Evolutionary conservation across 35 echinoderm and acorn worm genomes (phyloP).

Genomic region (Acanthaster planci): DNA sequence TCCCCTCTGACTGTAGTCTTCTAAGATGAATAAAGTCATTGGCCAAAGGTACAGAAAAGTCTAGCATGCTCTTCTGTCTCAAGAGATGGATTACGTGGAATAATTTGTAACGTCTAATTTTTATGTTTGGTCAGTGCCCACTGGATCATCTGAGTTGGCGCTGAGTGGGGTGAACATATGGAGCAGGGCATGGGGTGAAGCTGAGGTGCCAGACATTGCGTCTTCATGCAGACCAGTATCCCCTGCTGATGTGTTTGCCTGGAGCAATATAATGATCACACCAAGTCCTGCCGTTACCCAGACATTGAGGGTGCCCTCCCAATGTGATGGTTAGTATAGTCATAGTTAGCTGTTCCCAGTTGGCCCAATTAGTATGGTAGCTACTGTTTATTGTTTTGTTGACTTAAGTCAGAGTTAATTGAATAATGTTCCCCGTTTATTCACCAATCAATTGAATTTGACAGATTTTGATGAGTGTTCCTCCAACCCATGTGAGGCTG

Average conservation of each 20-base stretch:
- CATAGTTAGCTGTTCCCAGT: no score
- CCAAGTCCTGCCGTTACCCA: background rate
- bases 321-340: background rate
- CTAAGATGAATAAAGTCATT: no score
- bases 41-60: no score
- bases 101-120: no score
- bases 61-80: no score
- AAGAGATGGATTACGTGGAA: no score
- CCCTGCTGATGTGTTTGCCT: slow-evolving; percentile 13
- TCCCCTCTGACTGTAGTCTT: no score
- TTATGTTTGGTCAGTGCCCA: no score
- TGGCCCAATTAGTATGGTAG: no score
- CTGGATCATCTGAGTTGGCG: background rate
- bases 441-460: background rate
- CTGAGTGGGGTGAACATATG: background rate
- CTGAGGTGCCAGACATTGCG: slow-evolving; percentile 6
- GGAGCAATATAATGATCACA: background rate
- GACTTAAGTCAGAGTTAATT: no score
- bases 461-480: slow-evolving; percentile 23
- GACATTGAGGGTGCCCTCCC: slow-evolving; percentile 1
- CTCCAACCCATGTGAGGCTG: background rate
- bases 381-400: no score
- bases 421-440: no score
- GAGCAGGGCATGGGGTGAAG: background rate
- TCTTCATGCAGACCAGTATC: background rate